Evolutionary conservation across 2,113 vertebrate genomes (phyloP).

Genomic region (Prochilodus magdalenae): DNA sequence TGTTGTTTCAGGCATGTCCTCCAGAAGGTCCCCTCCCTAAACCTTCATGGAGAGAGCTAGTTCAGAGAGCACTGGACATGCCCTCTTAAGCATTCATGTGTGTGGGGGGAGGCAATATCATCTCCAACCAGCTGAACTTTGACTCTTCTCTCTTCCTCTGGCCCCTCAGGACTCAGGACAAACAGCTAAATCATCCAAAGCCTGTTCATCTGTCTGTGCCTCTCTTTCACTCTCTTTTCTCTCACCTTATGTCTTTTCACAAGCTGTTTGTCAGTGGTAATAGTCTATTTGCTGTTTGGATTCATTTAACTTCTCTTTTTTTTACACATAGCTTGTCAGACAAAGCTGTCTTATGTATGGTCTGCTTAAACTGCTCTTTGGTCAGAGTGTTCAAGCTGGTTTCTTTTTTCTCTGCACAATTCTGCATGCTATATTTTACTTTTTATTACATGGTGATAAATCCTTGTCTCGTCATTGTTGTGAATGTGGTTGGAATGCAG

Average conservation of each 20-base stretch:
- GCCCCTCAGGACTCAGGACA: slow-evolving; percentile 49
- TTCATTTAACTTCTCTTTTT: background rate
- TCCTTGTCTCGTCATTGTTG: slow-evolving; percentile 18
- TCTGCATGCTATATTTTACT: background rate
- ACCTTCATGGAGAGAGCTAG: background rate
- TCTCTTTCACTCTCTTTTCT: background rate
- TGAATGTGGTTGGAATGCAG: slow-evolving; percentile 1
- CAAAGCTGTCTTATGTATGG: slow-evolving; percentile 16
- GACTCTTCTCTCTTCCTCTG: slow-evolving; percentile 39
- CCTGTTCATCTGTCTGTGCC: background rate
- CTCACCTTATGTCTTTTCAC: background rate
- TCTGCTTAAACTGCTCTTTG: slow-evolving; percentile 26
- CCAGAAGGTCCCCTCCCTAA: slow-evolving; percentile 57
- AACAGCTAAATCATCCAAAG: slow-evolving; percentile 53
- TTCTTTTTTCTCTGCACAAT: slow-evolving; percentile 20
- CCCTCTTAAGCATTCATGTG: background rate
- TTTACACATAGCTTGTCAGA: background rate
- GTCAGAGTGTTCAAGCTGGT: slow-evolving; percentile 25
- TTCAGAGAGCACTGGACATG: background rate
- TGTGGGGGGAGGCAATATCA: background rate
- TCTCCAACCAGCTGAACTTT: background rate
- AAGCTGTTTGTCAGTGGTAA: background rate
- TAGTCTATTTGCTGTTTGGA: background rate
- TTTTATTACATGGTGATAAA: slow-evolving; percentile 54
- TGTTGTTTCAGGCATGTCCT: slow-evolving; percentile 91